Conservation (phyloP, 2,113 vertebrate genomes). For the Xenopus laevis region DNA sequence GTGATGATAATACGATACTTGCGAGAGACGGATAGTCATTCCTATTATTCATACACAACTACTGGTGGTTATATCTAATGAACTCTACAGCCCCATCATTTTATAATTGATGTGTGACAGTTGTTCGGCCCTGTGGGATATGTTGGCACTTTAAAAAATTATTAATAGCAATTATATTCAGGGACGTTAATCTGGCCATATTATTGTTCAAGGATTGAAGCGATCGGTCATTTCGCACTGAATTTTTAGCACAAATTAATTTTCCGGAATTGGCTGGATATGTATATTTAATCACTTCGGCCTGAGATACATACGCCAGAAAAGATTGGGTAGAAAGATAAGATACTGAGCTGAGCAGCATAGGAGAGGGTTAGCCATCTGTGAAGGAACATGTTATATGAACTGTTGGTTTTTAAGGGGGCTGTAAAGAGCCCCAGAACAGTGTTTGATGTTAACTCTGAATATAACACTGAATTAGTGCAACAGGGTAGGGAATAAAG, state of each 20-base stretch:
- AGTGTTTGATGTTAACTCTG: too few relatives aligned
- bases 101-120: constrained; percentile 1
- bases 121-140: constrained; percentile 1
- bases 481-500: too few relatives aligned
- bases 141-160: constrained; percentile 2
- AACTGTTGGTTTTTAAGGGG: too few relatives aligned
- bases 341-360: constrained; percentile 10
- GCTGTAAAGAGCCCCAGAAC: too few relatives aligned
- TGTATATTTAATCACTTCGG: neutral
- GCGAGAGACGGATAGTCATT: too few relatives aligned
- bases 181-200: neutral
- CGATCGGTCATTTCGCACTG: neutral
- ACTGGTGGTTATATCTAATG: neutral
- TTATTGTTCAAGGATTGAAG: neutral
- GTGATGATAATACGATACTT: too few relatives aligned
- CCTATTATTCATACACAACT: too few relatives aligned
- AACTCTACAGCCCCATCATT: neutral
- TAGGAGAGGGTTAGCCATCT: neutral
- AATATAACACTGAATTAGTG: too few relatives aligned
- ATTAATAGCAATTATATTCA: neutral
- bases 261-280: neutral
- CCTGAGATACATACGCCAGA: neutral
- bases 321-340: neutral
- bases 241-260: neutral
- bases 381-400: too few relatives aligned